phyloP scores from a whole-genome alignment of 2,113 vertebrate genomes.

The Chroicocephalus ridibundus region DNA sequence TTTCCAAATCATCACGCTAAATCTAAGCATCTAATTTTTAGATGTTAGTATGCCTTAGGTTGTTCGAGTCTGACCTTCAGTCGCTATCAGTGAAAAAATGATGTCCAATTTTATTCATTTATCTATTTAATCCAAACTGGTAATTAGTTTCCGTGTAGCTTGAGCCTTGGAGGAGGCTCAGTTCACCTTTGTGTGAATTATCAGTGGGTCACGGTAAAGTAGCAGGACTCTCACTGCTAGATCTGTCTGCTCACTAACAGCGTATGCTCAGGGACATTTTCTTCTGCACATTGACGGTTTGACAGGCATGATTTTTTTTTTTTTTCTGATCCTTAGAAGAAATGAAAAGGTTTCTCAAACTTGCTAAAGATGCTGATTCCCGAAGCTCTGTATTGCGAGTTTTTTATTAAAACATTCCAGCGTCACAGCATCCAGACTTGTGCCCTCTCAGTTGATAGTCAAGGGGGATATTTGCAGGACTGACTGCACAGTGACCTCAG shows the following conservation, averaged over 20 bases:
- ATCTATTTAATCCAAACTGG: neutral
- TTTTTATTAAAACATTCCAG: slow-evolving; percentile 36
- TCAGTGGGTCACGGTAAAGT: slow-evolving; percentile 43
- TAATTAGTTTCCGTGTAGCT: neutral
- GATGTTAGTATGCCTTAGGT: neutral
- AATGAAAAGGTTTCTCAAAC: slow-evolving; percentile 77
- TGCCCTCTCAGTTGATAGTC: slow-evolving; percentile 54
- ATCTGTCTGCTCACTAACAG: slow-evolving; percentile 76
- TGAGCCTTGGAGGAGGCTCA: neutral
- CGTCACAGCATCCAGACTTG: neutral
- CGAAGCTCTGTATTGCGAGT: slow-evolving; percentile 66
- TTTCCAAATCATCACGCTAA: neutral
- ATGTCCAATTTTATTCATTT: neutral
- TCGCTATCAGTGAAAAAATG: neutral
- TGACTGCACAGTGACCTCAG: slow-evolving; percentile 68
- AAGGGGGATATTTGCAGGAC: slow-evolving; percentile 52
- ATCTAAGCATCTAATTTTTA: neutral
- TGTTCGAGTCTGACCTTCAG: neutral
- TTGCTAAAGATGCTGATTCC: slow-evolving; percentile 79
- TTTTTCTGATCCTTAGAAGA: slow-evolving; percentile 78
- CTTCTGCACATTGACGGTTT: slow-evolving; percentile 75
- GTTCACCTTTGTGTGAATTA: neutral
- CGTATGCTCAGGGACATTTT: slow-evolving; percentile 42
- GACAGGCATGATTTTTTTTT: slow-evolving; percentile 79
- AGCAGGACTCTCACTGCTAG: slow-evolving; percentile 76